Evolutionary conservation across 2,888 invertebrate species (phyloP), one percentile per base, ranked within the genome.

Genomic region (Papilio gigon): DNA sequence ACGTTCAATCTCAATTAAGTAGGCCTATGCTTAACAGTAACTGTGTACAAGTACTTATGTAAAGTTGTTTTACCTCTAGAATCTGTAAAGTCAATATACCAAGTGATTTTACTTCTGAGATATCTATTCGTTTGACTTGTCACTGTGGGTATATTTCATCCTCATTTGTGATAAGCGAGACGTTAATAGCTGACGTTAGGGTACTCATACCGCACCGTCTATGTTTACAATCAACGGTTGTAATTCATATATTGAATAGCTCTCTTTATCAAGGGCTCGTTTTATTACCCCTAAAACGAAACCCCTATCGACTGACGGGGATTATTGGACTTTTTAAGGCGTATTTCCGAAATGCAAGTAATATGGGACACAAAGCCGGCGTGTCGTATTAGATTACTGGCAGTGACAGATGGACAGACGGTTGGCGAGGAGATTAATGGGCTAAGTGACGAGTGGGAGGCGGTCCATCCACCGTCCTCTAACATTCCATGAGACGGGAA

Each of bases 341-440:
- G 84, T 84, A 88, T 87, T 87, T 80, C 80, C 82, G 78, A 80
- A 87, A 83, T 85, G 83, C 85, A 80, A 83, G 86, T 87, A 88
- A 87, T 89, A 85, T 82, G 83, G 87, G 83, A 88, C 87, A 89
- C 89, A 90, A 91, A 92, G 88, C 84, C 86, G 84, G 89, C 88
- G 88, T 90, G 90, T 89, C 90, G 88, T 89, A 90, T 91, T 90
- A 89, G 90, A 92, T 92, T 92, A 91, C 85, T 84, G 88, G 81
- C 87, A 82, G 85, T 88, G 91, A 89, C 89, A 87, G 89, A 88
- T 87, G 86, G 87, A 87, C 85, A 83, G 87, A 86, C 88, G 81
- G 85, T 85, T 86, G 82, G 81, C 78, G 81, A 79, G 78, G 86
- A 90, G 90, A 92, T 90, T 90, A 91, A 91, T 92, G 90, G 83